Evolutionary conservation across 1,140 invertebrate genomes (phyloP).

Genomic region (Caerostris darwini): DNA sequence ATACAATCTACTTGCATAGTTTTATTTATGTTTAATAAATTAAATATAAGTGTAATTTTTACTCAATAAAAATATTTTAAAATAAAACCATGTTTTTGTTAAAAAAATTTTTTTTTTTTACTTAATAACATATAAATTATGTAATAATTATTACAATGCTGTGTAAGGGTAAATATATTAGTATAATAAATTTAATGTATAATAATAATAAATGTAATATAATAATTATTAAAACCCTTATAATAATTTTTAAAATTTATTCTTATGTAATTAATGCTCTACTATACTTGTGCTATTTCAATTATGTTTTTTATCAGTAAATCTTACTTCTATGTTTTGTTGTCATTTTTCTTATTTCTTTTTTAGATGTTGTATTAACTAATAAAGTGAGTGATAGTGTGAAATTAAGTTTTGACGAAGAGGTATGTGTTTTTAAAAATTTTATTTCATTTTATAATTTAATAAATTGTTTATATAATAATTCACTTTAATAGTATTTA

Average conservation of each 20-base stretch:
- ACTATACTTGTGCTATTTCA: not conserved
- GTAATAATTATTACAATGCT: too few relatives aligned
- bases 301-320: not conserved
- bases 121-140: too few relatives aligned
- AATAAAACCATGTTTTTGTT: too few relatives aligned
- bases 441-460: not conserved
- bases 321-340: not conserved
- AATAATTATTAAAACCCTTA: not conserved
- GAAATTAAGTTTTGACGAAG: conserved; percentile 85
- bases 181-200: too few relatives aligned
- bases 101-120: too few relatives aligned
- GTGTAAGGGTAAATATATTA: too few relatives aligned
- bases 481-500: too few relatives aligned
- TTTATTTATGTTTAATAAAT: too few relatives aligned
- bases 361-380: conserved; percentile 82
- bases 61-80: too few relatives aligned
- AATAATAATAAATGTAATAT: not conserved
- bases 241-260: not conserved
- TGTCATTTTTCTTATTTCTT: not conserved
- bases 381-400: conserved; percentile 83
- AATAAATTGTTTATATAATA: not conserved
- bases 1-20: too few relatives aligned
- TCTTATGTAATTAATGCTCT: not conserved
- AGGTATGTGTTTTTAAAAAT: conserved; percentile 82
- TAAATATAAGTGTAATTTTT: too few relatives aligned